Conservation (phyloP, 2,888 invertebrate genomes). For the Euplagia quadripunctaria region DNA sequence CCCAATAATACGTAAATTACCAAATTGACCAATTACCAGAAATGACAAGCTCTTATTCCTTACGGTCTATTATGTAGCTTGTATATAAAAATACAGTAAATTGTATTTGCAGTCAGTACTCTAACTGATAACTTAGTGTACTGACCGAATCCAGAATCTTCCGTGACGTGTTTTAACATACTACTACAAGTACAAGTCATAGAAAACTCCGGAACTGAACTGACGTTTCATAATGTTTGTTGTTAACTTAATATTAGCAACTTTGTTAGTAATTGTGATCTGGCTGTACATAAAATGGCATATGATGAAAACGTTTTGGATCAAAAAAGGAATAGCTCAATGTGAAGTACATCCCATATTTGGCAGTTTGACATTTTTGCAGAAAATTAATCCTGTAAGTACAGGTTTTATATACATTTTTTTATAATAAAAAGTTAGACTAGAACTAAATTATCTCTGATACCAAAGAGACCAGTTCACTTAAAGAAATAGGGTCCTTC, state of each 20-base stretch:
- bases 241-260: not conserved
- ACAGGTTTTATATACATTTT: not conserved
- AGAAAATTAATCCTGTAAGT: constrained; percentile 60
- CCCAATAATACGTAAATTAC: no score
- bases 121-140: not conserved
- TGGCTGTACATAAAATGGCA: constrained; percentile 45
- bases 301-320: constrained; percentile 50
- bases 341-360: constrained; percentile 51
- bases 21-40: no score
- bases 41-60: no score
- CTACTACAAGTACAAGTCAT: not conserved
- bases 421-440: no score
- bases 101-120: not conserved
- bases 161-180: no score
- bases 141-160: not conserved
- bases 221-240: not conserved
- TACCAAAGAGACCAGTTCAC: no score
- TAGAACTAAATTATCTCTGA: no score
- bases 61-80: no score
- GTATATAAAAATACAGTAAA: no score
- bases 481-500: no score
- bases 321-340: constrained; percentile 46
- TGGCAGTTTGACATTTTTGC: constrained; percentile 62
- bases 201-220: not conserved
- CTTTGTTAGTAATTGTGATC: not conserved